These are phyloP conservation scores for Neomorphus geoffroyi DNA, from an alignment of 2,797 vertebrate genomes.

Conservation along the genomic window DNA sequence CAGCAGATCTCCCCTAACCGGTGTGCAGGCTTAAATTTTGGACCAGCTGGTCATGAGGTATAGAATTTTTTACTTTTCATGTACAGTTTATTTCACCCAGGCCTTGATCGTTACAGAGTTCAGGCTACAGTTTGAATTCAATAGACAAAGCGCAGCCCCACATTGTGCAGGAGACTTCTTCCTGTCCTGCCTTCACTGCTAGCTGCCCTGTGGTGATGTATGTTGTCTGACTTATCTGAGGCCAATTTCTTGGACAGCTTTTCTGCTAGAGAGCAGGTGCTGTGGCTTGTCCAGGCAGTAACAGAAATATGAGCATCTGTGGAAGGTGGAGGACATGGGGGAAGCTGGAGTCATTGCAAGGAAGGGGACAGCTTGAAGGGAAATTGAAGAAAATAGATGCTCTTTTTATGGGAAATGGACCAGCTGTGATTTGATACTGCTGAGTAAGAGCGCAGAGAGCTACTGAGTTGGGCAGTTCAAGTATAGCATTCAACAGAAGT, in stretches of 20 bases:
- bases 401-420: neutral
- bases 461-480: neutral
- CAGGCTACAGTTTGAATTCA: neutral
- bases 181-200: neutral
- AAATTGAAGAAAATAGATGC: neutral
- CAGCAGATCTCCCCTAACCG: neutral
- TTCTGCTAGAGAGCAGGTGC: neutral
- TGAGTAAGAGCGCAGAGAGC: neutral
- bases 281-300: neutral
- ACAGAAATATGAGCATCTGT: neutral
- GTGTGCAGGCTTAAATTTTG: neutral
- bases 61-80: neutral
- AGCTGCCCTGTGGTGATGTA: fast-evolving
- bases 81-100: neutral
- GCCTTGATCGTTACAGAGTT: neutral
- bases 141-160: neutral
- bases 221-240: neutral
- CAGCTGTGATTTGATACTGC: neutral
- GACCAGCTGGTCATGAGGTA: neutral
- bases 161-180: fast-evolving
- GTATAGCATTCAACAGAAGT: neutral
- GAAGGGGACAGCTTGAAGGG: neutral
- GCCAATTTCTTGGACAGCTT: neutral
- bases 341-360: neutral
- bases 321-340: neutral